A percentile compares a stretch with the other conserved stretches of the same genome.
Evolutionary conservation across 2,113 vertebrate genomes (phyloP).

Genomic region (Heliornis fulica): DNA sequence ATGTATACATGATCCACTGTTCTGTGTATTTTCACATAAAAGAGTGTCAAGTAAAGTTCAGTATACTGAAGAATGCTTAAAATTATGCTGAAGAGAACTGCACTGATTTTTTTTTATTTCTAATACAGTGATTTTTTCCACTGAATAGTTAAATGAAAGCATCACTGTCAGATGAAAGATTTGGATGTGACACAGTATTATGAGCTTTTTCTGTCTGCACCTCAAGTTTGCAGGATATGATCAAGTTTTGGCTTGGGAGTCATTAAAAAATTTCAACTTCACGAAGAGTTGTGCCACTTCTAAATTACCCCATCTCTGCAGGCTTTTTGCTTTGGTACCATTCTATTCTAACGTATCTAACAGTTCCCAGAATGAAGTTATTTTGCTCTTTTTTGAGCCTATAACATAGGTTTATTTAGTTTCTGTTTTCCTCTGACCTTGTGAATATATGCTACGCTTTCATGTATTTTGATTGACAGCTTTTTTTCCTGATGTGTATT

Average conservation of each 20-base stretch:
- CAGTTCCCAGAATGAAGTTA: neutral
- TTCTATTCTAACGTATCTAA: neutral
- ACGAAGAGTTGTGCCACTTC: neutral
- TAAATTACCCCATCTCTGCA: neutral
- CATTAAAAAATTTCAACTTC: neutral
- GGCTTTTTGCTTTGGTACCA: neutral
- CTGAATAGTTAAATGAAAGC: neutral
- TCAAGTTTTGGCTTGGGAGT: neutral
- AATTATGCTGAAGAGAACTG: neutral
- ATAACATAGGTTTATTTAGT: neutral
- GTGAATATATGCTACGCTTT: neutral
- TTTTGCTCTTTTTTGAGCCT: neutral
- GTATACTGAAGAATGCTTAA: neutral
- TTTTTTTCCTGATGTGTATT: neutral
- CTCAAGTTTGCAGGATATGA: neutral
- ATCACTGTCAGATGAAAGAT: neutral
- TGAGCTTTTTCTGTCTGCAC: neutral
- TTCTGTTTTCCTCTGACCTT: neutral
- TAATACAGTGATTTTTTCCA: neutral
- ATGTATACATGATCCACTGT: neutral
- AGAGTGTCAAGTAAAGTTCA: neutral
- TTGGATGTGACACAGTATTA: neutral
- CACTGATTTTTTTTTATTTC: neutral
- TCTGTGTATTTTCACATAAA: neutral
- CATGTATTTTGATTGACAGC: neutral